phyloP scores from a whole-genome alignment of 2,888 invertebrate genomes.

The Bellardia bayeri region DNA sequence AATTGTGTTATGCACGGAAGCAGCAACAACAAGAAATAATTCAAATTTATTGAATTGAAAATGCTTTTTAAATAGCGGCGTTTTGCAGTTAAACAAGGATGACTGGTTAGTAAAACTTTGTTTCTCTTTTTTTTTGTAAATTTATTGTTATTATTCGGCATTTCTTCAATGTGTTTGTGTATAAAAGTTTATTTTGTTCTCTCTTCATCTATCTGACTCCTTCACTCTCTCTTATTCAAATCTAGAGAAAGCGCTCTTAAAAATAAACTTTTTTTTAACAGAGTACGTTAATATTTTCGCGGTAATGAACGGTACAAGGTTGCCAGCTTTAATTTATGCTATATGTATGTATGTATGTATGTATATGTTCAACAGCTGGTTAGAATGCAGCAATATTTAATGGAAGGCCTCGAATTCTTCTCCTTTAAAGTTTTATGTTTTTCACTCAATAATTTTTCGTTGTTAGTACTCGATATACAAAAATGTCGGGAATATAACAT shows the following conservation, averaged over 20 bases:
- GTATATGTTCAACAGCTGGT: no score
- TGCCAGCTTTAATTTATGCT: no score
- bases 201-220: neutral
- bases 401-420: no score
- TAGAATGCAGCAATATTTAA: no score
- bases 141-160: constrained; percentile 6
- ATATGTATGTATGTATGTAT: no score
- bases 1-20: constrained; percentile 18
- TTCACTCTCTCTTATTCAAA: neutral
- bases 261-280: neutral
- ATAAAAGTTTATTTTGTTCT: constrained; percentile 21
- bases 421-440: no score
- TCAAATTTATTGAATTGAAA: constrained; percentile 21
- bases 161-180: constrained; percentile 39
- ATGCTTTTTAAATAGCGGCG: constrained; percentile 54
- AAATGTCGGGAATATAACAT: no score
- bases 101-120: neutral
- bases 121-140: constrained; percentile 3
- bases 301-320: no score
- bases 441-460: no score
- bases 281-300: neutral
- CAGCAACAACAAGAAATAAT: constrained; percentile 31
- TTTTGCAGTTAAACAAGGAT: constrained; percentile 55
- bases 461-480: no score
- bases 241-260: neutral